Base-by-base conservation (phyloP, 2,113 vertebrate species). In the Empidonax traillii region DNA sequence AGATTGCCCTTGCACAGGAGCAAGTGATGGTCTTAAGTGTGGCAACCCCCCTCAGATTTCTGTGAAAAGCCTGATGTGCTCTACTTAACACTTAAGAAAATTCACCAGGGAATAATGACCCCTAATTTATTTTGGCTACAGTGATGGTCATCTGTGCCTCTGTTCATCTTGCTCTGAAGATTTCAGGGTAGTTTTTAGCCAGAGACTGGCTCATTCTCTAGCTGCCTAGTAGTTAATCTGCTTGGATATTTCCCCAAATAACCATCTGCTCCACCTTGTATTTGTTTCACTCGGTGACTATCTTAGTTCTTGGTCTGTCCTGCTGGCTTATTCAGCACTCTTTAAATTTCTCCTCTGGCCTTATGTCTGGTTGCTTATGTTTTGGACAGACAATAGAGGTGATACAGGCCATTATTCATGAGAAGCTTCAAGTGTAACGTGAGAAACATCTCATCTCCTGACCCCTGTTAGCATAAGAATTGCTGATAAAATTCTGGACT, bases 391-490 rank as follows among this genome's bases (percentile, higher is more conserved):
- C 98, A 99, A 99, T 98, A 97, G 98, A 98, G 97, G 98, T 97
- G 97, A 98, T 97, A 97, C 96, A 97, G 96, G 92, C 97, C 96
- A 97, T 97, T 97, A 98, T 98, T 98, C 98, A 98, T 97, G 97
- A 97, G 96, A 65, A 98, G 98, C 97, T 98, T 98, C 98, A 98
- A 98, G 98, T 98, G 98, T 97, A 99, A 99, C 97, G 98, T 99
- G 99, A 99, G 99, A 99, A 99, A 98, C 97, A 97, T 98, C 98
- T 99, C 99, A 98, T 99, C 98, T 98, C 97, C 98, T 99, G 99
- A 99, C 99, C 99, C 95, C 97, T 96, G 98, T 99, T 99, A 98
- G 97, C 98, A 99, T 99, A 98, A 99, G 98, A 99, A 99, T 98
- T 84, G 97, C 96, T 95, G 94, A 96, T 97, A 98, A 98, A 98